Evolutionary conservation across 2,888 invertebrate species (phyloP), one percentile per base, ranked within the genome.

Genomic region (Folsomia manolachei): DNA sequence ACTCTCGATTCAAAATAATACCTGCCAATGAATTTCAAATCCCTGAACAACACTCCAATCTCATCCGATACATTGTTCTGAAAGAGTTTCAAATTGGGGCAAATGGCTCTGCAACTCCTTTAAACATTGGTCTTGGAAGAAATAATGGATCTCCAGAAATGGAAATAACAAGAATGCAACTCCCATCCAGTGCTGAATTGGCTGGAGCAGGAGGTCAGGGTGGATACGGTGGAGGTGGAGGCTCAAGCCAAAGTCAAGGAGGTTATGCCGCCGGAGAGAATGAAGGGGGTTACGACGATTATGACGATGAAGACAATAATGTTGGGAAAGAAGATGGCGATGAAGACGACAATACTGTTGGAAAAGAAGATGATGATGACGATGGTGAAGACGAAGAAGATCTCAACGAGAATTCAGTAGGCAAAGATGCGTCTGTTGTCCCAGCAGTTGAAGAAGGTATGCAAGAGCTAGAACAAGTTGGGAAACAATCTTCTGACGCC

Each of bases 1-100:
- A 21, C 2, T 27, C 27, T 25, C 26, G 63, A 14, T 66, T 27
- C 52, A 27, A 52, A 18, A 23, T 66, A 2, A 39, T 66, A 18
- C 65, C 65, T n/a, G 39, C 64, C 39, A 27, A 27, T 9, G 39
- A 39, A 11, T 51, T 27, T n/a, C 2, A 21, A 27, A 19, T 66
- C 18, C 65, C 65, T 1, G 51, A 66, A 21, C 65, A 66, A 21
- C 65, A 66, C 21, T 66, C 65, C 2, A 66, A 66, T 21, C 65
- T 66, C 9, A 66, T 66, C 21, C 39, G 65, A 1, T 66, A 66
- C 52, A 66, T 66, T 39, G 65, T 66, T 9, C 52, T 66, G 7
- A 66, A 66, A 23, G 65, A 66, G 23, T 66, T 66, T 39, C 65
- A 51, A 39, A 21, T 66, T 1, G 65, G 52, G 2, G 4, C 39